Conservation (phyloP, 2,797 vertebrate genomes). For the Danio aesculapii region DNA sequence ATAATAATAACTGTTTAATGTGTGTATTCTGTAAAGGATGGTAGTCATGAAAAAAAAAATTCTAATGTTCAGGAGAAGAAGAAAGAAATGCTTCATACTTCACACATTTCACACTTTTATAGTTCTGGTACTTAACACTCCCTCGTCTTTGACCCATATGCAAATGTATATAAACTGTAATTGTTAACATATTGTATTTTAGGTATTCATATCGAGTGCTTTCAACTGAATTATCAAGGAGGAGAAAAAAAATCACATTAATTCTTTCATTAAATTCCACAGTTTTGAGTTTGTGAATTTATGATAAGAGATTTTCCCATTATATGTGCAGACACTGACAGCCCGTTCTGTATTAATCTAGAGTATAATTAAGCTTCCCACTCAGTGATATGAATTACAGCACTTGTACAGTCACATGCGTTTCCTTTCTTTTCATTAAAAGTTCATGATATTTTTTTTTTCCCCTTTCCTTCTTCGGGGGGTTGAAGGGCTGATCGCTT, state of each 20-base stretch:
- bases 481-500: slow-evolving; percentile 58
- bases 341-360: slow-evolving; percentile 54
- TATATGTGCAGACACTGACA: slow-evolving; percentile 53
- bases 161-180: neutral
- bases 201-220: slow-evolving; percentile 10
- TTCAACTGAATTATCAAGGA: neutral
- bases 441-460: slow-evolving; percentile 49
- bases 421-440: slow-evolving; percentile 64
- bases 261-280: slow-evolving; percentile 26
- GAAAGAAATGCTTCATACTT: no score
- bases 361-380: slow-evolving; percentile 61
- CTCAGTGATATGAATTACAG: slow-evolving; percentile 61
- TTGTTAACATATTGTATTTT: slow-evolving; percentile 4
- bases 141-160: no score
- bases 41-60: no score
- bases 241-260: neutral
- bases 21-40: no score
- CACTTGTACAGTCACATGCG: slow-evolving; percentile 64
- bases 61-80: no score
- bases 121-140: no score
- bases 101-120: no score
- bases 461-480: slow-evolving; percentile 19
- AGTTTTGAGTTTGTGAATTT: slow-evolving; percentile 34
- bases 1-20: no score
- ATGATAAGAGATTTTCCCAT: slow-evolving; percentile 55